Evolutionary conservation across 2,888 invertebrate species (phyloP).

Genomic region (Rutpela maculata): DNA sequence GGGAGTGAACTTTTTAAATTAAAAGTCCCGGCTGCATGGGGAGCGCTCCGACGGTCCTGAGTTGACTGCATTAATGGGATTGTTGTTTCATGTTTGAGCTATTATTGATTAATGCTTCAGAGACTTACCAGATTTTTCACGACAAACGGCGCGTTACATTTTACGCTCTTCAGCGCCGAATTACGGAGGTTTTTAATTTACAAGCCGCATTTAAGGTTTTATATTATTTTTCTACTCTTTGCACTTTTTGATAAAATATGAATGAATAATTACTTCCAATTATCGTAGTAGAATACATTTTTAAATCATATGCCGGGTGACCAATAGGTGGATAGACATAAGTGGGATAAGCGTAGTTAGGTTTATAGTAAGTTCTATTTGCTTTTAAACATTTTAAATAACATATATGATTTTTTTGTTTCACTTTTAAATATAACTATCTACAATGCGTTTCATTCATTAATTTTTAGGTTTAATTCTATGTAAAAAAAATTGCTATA

Average conservation of each 20-base stretch:
- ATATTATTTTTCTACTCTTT: not conserved
- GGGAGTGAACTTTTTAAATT: constrained; percentile 70
- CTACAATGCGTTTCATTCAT: too few species aligned
- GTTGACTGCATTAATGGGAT: constrained; percentile 66
- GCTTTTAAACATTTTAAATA: too few species aligned
- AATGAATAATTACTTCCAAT: not conserved
- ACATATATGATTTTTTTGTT: too few species aligned
- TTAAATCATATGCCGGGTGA: too few species aligned
- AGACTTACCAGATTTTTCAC: constrained; percentile 48
- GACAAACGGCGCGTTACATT: constrained; percentile 24
- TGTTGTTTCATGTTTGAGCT: constrained; percentile 66
- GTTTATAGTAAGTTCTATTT: too few species aligned
- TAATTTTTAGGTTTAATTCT: too few species aligned
- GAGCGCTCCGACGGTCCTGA: constrained; percentile 42
- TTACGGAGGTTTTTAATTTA: constrained; percentile 55
- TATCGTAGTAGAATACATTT: too few species aligned
- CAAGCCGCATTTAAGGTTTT: constrained; percentile 1
- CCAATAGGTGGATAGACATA: too few species aligned
- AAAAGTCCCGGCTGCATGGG: constrained; percentile 64
- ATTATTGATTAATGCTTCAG: constrained; percentile 58
- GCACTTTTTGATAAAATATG: not conserved
- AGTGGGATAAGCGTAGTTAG: too few species aligned
- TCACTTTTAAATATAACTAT: too few species aligned
- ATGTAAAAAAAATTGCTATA: too few species aligned
- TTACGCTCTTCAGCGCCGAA: constrained; percentile 27